phyloP scores from a whole-genome alignment of 2,113 vertebrate species.

The Poecilia latipinna region DNA sequence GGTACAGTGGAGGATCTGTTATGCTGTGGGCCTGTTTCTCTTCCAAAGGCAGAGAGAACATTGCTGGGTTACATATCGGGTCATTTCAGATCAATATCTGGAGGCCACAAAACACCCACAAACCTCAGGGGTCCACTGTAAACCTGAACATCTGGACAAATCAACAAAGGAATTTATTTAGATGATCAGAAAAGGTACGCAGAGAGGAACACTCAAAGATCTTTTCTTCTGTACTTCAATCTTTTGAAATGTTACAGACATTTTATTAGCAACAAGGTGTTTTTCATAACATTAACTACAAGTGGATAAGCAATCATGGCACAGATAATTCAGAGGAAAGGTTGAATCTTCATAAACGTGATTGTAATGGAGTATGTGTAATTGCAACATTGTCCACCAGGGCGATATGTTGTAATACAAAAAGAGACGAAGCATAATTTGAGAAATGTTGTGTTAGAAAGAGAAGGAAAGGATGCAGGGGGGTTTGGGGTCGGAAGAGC shows the following conservation, averaged over 20 bases:
- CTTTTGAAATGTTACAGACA: not conserved
- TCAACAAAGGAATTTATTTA: not conserved
- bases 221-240: not conserved
- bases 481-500: constrained; percentile 9
- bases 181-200: too few species aligned
- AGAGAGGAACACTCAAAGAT: too few species aligned
- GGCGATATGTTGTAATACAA: not conserved
- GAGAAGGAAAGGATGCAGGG: not conserved
- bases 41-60: not conserved
- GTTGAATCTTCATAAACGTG: not conserved
- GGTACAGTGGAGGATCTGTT: not conserved
- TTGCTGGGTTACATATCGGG: too few species aligned
- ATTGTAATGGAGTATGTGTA: not conserved
- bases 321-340: not conserved
- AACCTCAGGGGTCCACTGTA: not conserved
- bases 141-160: not conserved
- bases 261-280: not conserved
- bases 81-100: not conserved
- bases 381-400: not conserved
- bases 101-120: too few species aligned
- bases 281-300: not conserved
- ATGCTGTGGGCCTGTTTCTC: not conserved
- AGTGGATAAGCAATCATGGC: not conserved
- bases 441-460: not conserved
- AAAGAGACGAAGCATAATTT: constrained; percentile 6